phyloP scores from a whole-genome alignment of 2,888 invertebrate species.

The Pterostichus niger region DNA sequence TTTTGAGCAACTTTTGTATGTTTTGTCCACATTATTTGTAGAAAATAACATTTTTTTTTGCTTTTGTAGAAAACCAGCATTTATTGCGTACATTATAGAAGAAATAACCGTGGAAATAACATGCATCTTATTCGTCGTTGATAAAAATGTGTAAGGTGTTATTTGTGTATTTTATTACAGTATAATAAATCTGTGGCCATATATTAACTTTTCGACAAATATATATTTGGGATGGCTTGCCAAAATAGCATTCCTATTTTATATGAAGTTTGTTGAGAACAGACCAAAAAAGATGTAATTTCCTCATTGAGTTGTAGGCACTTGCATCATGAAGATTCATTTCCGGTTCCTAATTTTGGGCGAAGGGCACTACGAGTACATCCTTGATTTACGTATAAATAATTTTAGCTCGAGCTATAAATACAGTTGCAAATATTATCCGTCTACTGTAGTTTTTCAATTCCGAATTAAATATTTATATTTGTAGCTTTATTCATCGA shows the following conservation, averaged over 20 bases:
- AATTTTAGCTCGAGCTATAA: constrained; percentile 3
- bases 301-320: neutral
- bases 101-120: too few species aligned
- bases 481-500: neutral
- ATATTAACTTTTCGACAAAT: neutral
- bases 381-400: constrained; percentile 11
- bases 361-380: neutral
- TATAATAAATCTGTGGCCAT: neutral
- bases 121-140: too few species aligned
- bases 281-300: neutral
- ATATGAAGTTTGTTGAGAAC: neutral
- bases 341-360: neutral
- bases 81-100: too few species aligned
- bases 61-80: too few species aligned
- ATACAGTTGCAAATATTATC: neutral
- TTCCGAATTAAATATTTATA: neutral
- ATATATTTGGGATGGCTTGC: neutral
- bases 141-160: too few species aligned
- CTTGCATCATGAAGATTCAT: constrained; percentile 4
- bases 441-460: neutral
- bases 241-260: neutral
- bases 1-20: too few species aligned
- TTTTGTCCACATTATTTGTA: too few species aligned
- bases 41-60: too few species aligned
- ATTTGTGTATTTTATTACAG: neutral